Conservation (phyloP, 2,797 vertebrate genomes). For the Rhinogobio ventralis region DNA sequence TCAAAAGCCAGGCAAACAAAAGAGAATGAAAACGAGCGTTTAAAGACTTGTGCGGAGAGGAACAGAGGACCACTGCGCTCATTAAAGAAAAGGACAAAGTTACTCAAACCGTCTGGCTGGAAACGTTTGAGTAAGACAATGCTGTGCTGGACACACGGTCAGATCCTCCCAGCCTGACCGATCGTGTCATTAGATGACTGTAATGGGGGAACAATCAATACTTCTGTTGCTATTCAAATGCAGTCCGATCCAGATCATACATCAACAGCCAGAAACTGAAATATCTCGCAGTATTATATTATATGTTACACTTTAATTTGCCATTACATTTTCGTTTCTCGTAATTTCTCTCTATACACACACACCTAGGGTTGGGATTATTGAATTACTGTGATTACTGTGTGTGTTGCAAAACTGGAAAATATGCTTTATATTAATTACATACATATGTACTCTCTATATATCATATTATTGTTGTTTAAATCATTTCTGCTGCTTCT, state of each 20-base stretch:
- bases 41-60: neutral
- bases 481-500: neutral
- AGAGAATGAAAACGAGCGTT: conserved; percentile 40
- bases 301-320: neutral
- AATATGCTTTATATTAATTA: neutral
- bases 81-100: neutral
- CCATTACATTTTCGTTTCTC: neutral
- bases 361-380: neutral
- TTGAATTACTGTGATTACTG: neutral
- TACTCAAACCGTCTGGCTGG: neutral
- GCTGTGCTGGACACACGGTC: neutral
- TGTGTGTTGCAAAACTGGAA: neutral
- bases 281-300: neutral
- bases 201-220: conserved; percentile 37
- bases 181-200: conserved; percentile 40
- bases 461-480: neutral
- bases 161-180: neutral
- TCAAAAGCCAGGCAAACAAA: conserved; percentile 46
- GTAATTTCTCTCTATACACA: neutral
- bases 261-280: neutral
- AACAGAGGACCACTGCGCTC: conserved; percentile 13
- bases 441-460: neutral
- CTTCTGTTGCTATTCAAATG: conserved; percentile 8
- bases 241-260: neutral
- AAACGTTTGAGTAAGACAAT: neutral